Conservation (phyloP, 2,888 invertebrate species). For the Elysia crispata region DNA sequence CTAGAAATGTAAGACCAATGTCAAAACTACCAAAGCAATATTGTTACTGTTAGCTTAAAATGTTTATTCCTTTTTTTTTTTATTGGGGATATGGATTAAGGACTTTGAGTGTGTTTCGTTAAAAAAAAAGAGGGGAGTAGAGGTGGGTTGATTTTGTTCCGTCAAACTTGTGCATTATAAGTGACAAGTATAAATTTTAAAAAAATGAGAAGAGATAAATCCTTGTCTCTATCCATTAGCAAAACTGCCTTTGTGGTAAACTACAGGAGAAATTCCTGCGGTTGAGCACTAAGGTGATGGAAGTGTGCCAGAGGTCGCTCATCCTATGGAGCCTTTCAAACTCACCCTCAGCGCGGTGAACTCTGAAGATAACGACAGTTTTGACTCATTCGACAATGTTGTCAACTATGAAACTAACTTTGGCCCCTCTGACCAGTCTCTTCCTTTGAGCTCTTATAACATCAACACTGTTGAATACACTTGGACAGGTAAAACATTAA, state of each 20-base stretch:
- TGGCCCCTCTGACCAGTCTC: conserved; percentile 21
- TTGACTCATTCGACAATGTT: conserved; percentile 73
- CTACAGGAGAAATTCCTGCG: neutral
- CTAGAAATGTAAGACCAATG: too few relatives aligned
- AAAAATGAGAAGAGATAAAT: too few relatives aligned
- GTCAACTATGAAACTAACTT: conserved; percentile 69
- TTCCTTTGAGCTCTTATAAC: conserved; percentile 45
- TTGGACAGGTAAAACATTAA: conserved; percentile 41
- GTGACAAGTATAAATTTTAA: too few relatives aligned
- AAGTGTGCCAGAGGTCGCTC: conserved; percentile 20
- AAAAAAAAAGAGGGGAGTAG: too few relatives aligned
- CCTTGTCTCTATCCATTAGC: too few relatives aligned
- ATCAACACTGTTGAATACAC: conserved; percentile 41
- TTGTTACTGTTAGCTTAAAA: too few relatives aligned
- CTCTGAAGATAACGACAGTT: conserved; percentile 62
- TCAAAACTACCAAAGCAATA: too few relatives aligned
- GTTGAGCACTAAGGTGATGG: conserved; percentile 21
- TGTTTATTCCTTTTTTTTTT: too few relatives aligned
- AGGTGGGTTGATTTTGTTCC: too few relatives aligned
- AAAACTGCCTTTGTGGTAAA: neutral
- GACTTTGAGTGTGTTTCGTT: too few relatives aligned
- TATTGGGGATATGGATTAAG: too few relatives aligned
- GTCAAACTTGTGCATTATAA: too few relatives aligned
- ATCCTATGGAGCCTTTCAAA: conserved; percentile 74
- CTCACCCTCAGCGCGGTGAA: conserved; percentile 73